Base-by-base conservation (phyloP, 2,888 invertebrate species). In the Dicyrtoma fusca region DNA sequence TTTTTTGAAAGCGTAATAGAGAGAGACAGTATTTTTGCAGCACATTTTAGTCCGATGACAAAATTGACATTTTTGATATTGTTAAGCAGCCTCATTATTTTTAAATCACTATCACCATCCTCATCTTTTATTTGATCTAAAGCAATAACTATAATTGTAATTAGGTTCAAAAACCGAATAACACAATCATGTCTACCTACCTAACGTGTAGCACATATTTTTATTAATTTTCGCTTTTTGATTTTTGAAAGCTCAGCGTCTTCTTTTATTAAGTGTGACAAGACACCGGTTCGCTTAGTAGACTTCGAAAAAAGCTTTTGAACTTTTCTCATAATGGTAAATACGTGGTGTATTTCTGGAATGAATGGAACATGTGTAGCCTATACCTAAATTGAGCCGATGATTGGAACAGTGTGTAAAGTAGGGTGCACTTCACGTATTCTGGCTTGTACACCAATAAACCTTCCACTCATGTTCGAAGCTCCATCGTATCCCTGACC, bases 401-500 rank as follows among this genome's bases (percentile, higher is more conserved):
- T 53, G 53, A 53, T 19, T 17, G 19, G 17, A 8, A 8, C 14
- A 53, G 19, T 53, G 53, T 10, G 21, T 21, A 53, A 17, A 2
- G 4, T 5, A 34, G 34, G 34, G 8, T 34, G 8, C 8, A 17
- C 53, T 17, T 53, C 19, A 3, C 19, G 17, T 3, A 53, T 19
- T n/a, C 19, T 10, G 3, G 53, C 10, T 3, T 53, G 53, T 4
- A 53, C 53, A 10, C 53, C n/a, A 3, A 17, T 17, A 8, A 21
- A 10, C 10, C 19, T 19, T 21, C 53, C 21, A 17, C 19, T 17
- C 53, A 53, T 53, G 8, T 14, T 17, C 8, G 2, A 3, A 17
- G 53, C 53, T 2, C 53, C 53, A 53, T 53, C 53, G 8, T 53
- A 53, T 1, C 53, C 53, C 19, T 53, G 53, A 53, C 53, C 53